These are phyloP conservation scores for Meghimatium bilineatum DNA, from an alignment of 2,888 invertebrate genomes.

Conservation along the genomic window DNA sequence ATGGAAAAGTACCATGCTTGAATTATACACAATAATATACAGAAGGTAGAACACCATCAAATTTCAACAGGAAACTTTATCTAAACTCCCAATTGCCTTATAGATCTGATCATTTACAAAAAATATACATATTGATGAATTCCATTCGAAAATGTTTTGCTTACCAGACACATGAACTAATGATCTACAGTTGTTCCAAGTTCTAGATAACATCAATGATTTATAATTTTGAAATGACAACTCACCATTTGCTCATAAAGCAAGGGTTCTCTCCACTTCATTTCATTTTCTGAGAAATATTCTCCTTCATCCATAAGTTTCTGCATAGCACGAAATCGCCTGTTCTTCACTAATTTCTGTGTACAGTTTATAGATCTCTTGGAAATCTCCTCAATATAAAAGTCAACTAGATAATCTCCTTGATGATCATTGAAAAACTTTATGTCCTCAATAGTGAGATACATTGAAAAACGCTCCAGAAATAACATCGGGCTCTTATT, in stretches of 20 bases:
- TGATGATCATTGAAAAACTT: slow-evolving; percentile 81
- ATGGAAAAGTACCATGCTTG: too few relatives aligned
- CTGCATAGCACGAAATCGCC: slow-evolving; percentile 89
- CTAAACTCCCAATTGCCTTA: too few relatives aligned
- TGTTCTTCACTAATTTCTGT: slow-evolving; percentile 81
- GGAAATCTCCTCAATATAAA: slow-evolving; percentile 81
- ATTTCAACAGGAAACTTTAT: too few relatives aligned
- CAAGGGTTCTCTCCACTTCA: slow-evolving; percentile 93
- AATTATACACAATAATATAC: too few relatives aligned
- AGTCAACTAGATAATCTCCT: slow-evolving; percentile 81
- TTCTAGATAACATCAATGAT: background rate
- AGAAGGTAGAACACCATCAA: too few relatives aligned
- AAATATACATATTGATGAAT: too few relatives aligned
- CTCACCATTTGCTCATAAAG: slow-evolving; percentile 90
- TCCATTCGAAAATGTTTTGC: too few relatives aligned
- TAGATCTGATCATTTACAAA: too few relatives aligned
- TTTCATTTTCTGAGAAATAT: slow-evolving; percentile 94
- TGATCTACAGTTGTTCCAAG: too few relatives aligned
- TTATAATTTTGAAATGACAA: background rate
- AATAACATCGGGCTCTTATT: slow-evolving; percentile 84
- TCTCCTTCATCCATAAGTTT: slow-evolving; percentile 83
- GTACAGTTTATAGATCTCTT: slow-evolving; percentile 56
- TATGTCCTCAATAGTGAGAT: slow-evolving; percentile 84
- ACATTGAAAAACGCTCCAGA: slow-evolving; percentile 86
- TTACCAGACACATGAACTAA: too few relatives aligned